Percentiles rank a stretch among this genome's conserved stretches.
Conservation (phyloP, 2,113 vertebrate species). For the Myrmecophaga tridactyla region DNA sequence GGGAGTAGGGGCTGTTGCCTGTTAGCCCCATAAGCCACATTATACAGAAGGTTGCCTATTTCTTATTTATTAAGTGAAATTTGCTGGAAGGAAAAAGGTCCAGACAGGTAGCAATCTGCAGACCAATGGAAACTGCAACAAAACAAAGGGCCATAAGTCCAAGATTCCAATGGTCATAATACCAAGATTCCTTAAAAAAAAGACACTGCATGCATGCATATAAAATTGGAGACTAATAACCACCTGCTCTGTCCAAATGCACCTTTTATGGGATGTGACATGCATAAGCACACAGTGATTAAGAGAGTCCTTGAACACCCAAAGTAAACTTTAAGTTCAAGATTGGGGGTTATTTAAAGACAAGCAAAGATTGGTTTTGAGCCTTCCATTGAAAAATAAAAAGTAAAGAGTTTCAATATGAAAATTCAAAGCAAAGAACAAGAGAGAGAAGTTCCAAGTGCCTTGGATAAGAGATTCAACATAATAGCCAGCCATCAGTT, state of each 20-base stretch:
- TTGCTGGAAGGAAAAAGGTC: neutral
- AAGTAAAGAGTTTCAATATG: neutral
- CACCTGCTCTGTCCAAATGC: neutral
- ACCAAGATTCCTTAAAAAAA: neutral
- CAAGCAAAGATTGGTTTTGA: constrained; percentile 4
- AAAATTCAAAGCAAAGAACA: constrained; percentile 45
- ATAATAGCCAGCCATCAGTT: neutral
- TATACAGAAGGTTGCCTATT: neutral
- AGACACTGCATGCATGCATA: neutral
- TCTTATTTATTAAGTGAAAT: neutral
- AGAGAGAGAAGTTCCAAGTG: neutral
- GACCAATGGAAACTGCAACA: neutral
- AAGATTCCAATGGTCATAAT: no score
- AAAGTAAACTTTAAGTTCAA: neutral
- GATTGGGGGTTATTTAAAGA: neutral
- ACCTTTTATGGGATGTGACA: neutral
- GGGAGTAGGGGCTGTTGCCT: neutral
- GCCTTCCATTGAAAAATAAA: neutral
- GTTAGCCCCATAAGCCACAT: neutral
- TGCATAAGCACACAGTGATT: neutral
- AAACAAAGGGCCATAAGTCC: neutral
- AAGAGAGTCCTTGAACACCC: neutral
- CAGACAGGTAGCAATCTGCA: neutral
- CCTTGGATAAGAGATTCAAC: neutral
- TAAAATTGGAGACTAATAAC: neutral